Evolutionary conservation across 2,888 invertebrate genomes (phyloP).

Genomic region (Neocrepidodera transversa): DNA sequence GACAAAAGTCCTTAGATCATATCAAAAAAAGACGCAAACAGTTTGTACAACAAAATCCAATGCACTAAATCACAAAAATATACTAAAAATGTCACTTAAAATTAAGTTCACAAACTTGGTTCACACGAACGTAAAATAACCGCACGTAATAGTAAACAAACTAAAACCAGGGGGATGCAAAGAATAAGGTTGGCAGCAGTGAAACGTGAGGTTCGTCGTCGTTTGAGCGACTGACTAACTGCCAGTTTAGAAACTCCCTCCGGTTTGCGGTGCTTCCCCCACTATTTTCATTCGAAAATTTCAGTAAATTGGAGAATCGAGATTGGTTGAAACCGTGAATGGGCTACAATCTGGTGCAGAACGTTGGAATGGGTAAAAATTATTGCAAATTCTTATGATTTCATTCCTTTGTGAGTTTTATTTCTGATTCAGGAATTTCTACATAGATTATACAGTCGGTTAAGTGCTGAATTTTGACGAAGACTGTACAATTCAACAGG

Average conservation of each 20-base stretch:
- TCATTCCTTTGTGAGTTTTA: conserved; percentile 19
- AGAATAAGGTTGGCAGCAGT: conserved; percentile 30
- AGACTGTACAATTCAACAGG: conserved; percentile 24
- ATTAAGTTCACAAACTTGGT: background rate
- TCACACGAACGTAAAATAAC: background rate
- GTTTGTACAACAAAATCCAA: background rate
- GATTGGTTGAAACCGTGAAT: conserved; percentile 46
- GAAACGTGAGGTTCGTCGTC: conserved; percentile 32
- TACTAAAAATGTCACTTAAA: background rate
- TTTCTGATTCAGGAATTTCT: conserved; percentile 3
- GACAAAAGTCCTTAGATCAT: conserved; percentile 12
- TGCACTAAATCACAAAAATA: conserved; percentile 12
- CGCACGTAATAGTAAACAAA: conserved; percentile 28
- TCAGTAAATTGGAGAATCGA: conserved; percentile 47
- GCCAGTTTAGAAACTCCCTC: conserved; percentile 38
- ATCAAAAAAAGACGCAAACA: background rate
- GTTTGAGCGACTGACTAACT: conserved; percentile 39
- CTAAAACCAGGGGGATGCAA: conserved; percentile 34
- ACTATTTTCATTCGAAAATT: conserved; percentile 42
- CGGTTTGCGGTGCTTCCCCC: conserved; percentile 34
- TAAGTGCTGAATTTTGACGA: conserved; percentile 1
- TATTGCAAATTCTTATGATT: conserved; percentile 28
- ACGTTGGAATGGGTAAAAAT: conserved; percentile 21
- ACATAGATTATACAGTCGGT: conserved; percentile 7
- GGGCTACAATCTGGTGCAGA: conserved; percentile 42